These are phyloP conservation scores for Tenualosa thibaudeaui DNA, from an alignment of 2,797 vertebrate species.

Conservation along the genomic window DNA sequence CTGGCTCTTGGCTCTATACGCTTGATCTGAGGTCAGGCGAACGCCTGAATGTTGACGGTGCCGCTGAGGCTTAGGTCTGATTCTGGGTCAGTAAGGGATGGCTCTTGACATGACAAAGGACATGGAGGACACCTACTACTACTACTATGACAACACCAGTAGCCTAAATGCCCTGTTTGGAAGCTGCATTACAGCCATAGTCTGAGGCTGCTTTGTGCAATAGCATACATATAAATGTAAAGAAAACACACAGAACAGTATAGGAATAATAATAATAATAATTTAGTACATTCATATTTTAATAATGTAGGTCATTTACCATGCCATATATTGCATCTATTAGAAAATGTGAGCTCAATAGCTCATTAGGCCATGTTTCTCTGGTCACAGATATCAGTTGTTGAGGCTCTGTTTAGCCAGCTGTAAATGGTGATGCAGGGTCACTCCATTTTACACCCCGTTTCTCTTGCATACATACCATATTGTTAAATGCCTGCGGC, in stretches of 20 bases:
- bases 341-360: not conserved
- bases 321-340: not conserved
- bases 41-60: not conserved
- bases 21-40: not conserved
- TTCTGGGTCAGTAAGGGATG: conserved; percentile 21
- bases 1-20: not conserved
- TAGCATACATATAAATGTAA: not conserved
- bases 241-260: not conserved
- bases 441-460: not conserved
- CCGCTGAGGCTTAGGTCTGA: not conserved
- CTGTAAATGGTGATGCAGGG: not conserved
- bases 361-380: not conserved
- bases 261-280: not conserved
- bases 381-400: not conserved
- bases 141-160: not conserved
- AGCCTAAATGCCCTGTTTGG: conserved; percentile 5
- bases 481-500: not conserved
- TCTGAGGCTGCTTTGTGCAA: not conserved
- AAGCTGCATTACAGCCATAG: not conserved
- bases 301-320: not conserved
- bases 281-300: too few relatives aligned
- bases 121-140: not conserved
- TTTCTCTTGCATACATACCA: not conserved
- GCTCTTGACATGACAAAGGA: conserved; percentile 12
- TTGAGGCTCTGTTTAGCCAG: not conserved